phyloP scores from a whole-genome alignment of 2,113 vertebrate genomes.

The Lepisosteus oculatus region DNA sequence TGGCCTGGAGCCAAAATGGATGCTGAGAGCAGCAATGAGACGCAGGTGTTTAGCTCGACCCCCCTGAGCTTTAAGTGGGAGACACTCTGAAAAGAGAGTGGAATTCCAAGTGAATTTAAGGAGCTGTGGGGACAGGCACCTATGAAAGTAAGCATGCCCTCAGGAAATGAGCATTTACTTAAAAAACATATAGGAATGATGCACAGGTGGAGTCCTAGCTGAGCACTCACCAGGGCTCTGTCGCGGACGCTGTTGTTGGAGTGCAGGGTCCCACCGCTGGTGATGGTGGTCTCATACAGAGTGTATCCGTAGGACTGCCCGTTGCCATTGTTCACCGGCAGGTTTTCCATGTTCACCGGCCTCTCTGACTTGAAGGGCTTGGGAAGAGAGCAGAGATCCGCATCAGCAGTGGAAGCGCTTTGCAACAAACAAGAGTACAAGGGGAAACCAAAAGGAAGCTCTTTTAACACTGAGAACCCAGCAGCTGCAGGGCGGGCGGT shows the following conservation, averaged over 20 bases:
- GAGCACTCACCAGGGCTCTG: constrained; percentile 75
- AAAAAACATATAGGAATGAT: neutral
- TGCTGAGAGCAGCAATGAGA: too few species aligned
- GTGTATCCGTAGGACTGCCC: constrained; percentile 88
- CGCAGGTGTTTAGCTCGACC: too few species aligned
- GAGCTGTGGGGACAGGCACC: neutral
- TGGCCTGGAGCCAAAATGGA: too few species aligned
- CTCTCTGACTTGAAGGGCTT: constrained; percentile 73
- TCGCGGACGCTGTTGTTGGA: constrained; percentile 75
- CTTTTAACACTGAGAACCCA: too few species aligned
- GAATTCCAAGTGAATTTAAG: too few species aligned
- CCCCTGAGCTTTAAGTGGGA: too few species aligned
- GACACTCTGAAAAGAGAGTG: too few species aligned
- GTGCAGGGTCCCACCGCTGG: constrained; percentile 68
- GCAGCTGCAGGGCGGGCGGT: too few species aligned
- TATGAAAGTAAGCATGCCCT: neutral
- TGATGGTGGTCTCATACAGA: constrained; percentile 83
- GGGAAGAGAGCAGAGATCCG: constrained; percentile 10
- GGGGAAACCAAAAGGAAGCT: too few species aligned
- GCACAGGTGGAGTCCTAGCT: neutral
- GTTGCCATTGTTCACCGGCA: constrained; percentile 72
- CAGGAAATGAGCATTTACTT: neutral
- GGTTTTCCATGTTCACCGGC: constrained; percentile 89
- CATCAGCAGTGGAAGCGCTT: too few species aligned
- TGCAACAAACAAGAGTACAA: neutral